Evolutionary conservation across 2,113 vertebrate genomes (phyloP), one percentile per base, ranked within the genome.

Genomic region (Arizona elegans): DNA sequence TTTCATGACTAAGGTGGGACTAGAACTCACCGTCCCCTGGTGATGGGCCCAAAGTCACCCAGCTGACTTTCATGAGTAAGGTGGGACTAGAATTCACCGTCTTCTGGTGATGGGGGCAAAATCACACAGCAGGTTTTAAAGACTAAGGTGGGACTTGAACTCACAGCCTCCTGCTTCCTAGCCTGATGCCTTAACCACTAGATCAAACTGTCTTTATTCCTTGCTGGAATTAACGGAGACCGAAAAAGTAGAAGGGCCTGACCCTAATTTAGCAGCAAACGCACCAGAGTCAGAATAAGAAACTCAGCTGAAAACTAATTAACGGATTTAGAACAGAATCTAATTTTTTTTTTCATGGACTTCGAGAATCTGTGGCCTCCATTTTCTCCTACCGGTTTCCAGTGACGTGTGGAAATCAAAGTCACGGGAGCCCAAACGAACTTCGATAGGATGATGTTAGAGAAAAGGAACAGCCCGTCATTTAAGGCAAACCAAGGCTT

Each of bases 391-490:
- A 3, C 38, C 29, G 90, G 91, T 87, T 2, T 86, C 65, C 24
- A 19, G n/a, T 38, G 26, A 87, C 92, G 8, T 52, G 59, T 89
- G 85, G 86, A 93, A 70, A 90, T 52, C 93, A 47, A 3, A 94
- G 55, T 5, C 58, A 33, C 8, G 62, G 23, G 62, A 1, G n/a
- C 91, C 90, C 62, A 86, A 94, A 95, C 58, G 96, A 50, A 95
- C 26, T 85, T 19, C 75, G 2, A 26, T 85, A 53, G 17, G 21
- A 10, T 47, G 29, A 62, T 0, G 26, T 17, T 23, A 52, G 52
- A 86, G 33, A 97, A 97, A 97, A 98, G 95, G 96, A 95, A 97
- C 95, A 98, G 91, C 95, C 95, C 95, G 95, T 96, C 92, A 13
- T 97, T 88, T 94, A 96, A 89, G 90, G 94, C 92, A 96, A 75